Base-by-base conservation (phyloP, 2,113 vertebrate species). In the Cyrtonyx montezumae region DNA sequence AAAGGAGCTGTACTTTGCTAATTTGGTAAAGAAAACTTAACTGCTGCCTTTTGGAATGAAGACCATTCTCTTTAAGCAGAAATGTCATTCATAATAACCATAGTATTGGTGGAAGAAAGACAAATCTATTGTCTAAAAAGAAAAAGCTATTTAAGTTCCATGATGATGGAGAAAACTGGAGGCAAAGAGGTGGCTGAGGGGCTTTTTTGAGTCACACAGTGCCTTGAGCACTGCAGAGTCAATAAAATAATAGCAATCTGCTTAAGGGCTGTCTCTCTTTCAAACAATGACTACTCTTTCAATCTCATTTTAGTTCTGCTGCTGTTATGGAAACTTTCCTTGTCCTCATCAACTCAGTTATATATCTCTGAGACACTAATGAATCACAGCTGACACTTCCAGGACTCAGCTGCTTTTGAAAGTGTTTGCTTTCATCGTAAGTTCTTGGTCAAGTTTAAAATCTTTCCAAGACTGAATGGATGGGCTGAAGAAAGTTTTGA, bases 281-380 rank as follows among this genome's bases (percentile, higher is more conserved):
- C 84, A 92, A 91, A 94, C 84, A 91, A 91, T 79, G 87, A 93
- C 90, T 76, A 83, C 73, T 88, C 73, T 61, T 86, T 51, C 76
- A 83, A 67, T 82, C 78, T 89, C 91, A 53, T 95, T 92, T 88
- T 55, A 67, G 92, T 66, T 45, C 74, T 79, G 66, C 73, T 73
- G 53, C 75, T 87, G 66, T 89, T 93, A 92, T 28, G 75, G 94
- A 94, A 92, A 93, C 87, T 94, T 94, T 94, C 87, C 79, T 94
- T 79, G 75, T 73, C 84, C 92, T 86, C 85, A 30, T 75, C 94
- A 86, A 84, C 76, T 94, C 0, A 3, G 70, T 91, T 85, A 26
- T 84, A 81, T 34, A 46, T 63, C 90, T 78, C 65, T 77, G 43
- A 2, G 32, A 65, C 53, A 53, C 42, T 81, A 94, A 93, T 66